These are phyloP conservation scores for Lepidurus apus DNA, from an alignment of 1,140 invertebrate species.

Conservation along the genomic window DNA sequence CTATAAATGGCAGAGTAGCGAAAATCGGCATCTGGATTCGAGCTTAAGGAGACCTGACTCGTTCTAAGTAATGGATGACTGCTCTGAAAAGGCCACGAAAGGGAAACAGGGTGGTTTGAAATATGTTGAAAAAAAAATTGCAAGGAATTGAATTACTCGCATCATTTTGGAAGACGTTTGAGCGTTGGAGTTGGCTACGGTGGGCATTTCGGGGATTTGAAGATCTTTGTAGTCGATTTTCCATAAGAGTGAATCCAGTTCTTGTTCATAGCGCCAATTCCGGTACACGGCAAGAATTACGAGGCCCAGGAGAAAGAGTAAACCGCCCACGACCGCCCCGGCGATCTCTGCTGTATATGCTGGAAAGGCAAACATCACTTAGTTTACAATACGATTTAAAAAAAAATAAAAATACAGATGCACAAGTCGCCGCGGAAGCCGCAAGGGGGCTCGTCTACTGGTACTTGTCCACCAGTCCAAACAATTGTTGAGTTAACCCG, in stretches of 20 bases:
- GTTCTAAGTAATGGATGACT: constrained; percentile 62
- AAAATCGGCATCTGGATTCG: constrained; percentile 76
- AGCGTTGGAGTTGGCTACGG: neutral
- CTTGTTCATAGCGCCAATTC: constrained; percentile 92
- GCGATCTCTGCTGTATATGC: constrained; percentile 76
- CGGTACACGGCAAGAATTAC: constrained; percentile 67
- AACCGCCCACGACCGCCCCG: constrained; percentile 67
- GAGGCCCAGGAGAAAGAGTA: constrained; percentile 61
- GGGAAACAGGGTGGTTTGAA: neutral
- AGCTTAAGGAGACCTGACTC: constrained; percentile 78
- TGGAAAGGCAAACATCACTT: constrained; percentile 44
- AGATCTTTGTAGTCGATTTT: constrained; percentile 91
- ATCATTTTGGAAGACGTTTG: constrained; percentile 25
- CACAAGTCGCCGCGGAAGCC: constrained; percentile 89
- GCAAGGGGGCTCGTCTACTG: constrained; percentile 86
- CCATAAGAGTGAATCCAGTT: constrained; percentile 88
- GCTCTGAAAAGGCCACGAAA: constrained; percentile 26
- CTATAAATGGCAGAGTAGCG: constrained; percentile 81
- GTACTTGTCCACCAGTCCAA: constrained; percentile 70
- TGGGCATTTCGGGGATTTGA: constrained; percentile 43
- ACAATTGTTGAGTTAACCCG: constrained; percentile 60
- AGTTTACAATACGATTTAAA: neutral
- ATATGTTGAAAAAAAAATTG: neutral
- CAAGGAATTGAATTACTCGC: neutral
- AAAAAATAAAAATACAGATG: constrained; percentile 56